Evolutionary conservation across 2,797 vertebrate species (phyloP).

Genomic region (Enteromius treurensis): DNA sequence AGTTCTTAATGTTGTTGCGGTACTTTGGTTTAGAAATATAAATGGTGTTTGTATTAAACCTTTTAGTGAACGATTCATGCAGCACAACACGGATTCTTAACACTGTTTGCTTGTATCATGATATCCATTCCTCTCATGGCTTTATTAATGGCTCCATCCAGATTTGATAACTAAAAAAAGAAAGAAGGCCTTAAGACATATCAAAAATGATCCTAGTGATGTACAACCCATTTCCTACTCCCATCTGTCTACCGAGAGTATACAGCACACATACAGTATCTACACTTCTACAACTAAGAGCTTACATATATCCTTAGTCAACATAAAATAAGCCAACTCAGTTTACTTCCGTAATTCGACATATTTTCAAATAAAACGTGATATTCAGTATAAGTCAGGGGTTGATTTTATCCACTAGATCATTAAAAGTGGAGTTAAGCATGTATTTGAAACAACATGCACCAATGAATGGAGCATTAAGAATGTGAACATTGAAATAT

Average conservation of each 20-base stretch:
- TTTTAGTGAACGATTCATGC: background rate
- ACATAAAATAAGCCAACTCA: background rate
- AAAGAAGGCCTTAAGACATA: slow-evolving; percentile 28
- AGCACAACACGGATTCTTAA: background rate
- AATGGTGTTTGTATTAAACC: background rate
- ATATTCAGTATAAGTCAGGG: background rate
- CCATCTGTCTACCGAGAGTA: slow-evolving; percentile 18
- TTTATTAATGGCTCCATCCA: background rate
- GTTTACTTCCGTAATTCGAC: background rate
- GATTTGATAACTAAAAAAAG: slow-evolving; percentile 18
- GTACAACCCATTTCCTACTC: slow-evolving; percentile 30
- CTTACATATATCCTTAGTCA: background rate
- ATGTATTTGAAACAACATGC: slow-evolving; percentile 2
- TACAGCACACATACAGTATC: background rate
- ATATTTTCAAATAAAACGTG: slow-evolving; percentile 12
- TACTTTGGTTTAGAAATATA: background rate
- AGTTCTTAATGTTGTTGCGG: background rate
- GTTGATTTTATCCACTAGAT: background rate
- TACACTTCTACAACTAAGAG: background rate
- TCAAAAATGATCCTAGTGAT: slow-evolving; percentile 23
- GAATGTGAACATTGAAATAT: slow-evolving; percentile 10
- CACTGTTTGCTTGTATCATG: background rate
- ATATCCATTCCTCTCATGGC: background rate
- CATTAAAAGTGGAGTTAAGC: background rate
- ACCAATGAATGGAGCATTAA: background rate